Base-by-base conservation (phyloP, 53 echinoderm and acorn worm species). In the Patiria pectinifera region DNA sequence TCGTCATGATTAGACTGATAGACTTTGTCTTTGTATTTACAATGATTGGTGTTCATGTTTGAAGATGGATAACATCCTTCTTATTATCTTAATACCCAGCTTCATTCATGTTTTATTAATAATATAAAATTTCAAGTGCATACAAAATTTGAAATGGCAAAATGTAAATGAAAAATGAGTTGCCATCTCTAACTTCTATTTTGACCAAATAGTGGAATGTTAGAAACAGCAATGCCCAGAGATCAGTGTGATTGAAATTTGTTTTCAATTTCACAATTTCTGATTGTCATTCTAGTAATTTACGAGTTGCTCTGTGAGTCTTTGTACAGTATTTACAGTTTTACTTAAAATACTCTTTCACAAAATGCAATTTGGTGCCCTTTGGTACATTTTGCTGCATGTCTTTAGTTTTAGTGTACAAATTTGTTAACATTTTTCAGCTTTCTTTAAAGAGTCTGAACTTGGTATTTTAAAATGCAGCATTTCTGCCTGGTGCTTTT, bases 1-100 rank as follows among this genome's bases (percentile, higher is more conserved):
- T 86, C 72, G 22, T 86, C 22, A 46, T 69, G 85, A 85, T 85
- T 86, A 53, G 5, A 74, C 49, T 11, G 45, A 45, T 78, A 45
- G 74, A 70, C 85, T 71, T 60, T 63, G 69, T 85, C 71, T 85
- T 70, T 69, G 85, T 85, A 70, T 71, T 85, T 71, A 85, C 71
- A 71, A 71, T 69, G 45, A 86, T n/a, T 72, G 49, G 71, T 45
- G 86, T 86, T 86, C 74, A 75, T 86, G 86, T 75, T 49, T 19
- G 3, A 48, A 16, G 21, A 25, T 71, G 46, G 45, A 69, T 85
- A 53, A 72, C 74, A 48, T 74, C n/a, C 2, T 49, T 72, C 16
- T 49, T 74, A n/a, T 86, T 74, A 74, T 86, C 49, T 16, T 48
- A 74, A 71, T 74, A 86, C 76, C 11, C 74, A 23, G 74, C 19